phyloP scores from a whole-genome alignment of 2,113 vertebrate genomes.

The Lipotes vexillifer region DNA sequence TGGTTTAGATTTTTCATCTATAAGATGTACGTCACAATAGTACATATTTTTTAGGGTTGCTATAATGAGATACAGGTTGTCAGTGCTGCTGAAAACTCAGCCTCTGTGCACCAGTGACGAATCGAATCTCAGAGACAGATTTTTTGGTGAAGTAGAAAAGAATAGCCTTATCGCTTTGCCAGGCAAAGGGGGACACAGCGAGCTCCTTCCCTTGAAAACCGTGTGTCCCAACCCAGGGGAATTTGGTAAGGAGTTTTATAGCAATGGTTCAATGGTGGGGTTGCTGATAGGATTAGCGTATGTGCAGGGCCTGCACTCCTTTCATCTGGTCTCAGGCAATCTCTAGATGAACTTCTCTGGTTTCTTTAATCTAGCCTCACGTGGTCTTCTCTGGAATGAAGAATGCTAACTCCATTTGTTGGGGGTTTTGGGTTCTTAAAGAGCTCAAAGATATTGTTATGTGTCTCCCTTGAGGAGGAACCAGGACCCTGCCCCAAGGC shows the following conservation, averaged over 20 bases:
- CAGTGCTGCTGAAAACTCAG: neutral
- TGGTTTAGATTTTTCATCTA: neutral
- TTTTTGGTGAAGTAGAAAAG: neutral
- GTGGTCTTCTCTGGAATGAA: neutral
- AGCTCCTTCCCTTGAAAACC: neutral
- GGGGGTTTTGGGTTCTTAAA: fast-evolving
- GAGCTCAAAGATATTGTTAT: neutral
- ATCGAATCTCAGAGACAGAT: neutral
- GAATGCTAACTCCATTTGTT: neutral
- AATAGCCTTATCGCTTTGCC: neutral
- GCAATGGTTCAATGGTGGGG: neutral
- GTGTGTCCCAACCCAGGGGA: neutral
- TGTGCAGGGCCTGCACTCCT: neutral
- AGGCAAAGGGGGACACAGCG: neutral
- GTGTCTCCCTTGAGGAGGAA: neutral
- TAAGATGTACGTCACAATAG: neutral
- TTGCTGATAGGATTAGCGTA: neutral
- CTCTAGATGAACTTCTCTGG: neutral
- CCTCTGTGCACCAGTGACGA: neutral
- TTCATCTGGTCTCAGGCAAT: neutral
- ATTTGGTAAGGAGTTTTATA: neutral
- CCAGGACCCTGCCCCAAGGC: neutral
- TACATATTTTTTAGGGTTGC: neutral
- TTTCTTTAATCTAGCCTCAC: neutral
- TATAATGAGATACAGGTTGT: neutral